Evolutionary conservation across 1,140 invertebrate species (phyloP), one percentile per base, ranked within the genome.

Genomic region (Spodoptera frugiperda): DNA sequence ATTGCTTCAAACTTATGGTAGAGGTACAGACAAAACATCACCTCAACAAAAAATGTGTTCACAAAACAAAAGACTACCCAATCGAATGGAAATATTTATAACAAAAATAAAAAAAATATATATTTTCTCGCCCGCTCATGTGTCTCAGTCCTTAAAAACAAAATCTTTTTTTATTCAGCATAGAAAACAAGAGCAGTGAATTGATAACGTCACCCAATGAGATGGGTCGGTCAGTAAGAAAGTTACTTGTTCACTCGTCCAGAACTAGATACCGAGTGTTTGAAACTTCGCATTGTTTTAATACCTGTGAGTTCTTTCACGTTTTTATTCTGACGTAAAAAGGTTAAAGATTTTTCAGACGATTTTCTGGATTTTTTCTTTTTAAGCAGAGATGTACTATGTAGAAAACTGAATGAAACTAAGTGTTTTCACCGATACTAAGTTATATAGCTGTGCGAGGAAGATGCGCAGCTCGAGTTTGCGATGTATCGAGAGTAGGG

Each of bases 131-230:
- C 12, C 54, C 19, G 3, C 0, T 15, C 59, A 19, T 63, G 59
- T n/a, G 44, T 15, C 33, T 15, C 17, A 14, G 49, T 11, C 65
- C 21, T 68, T 49, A 51, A n/a, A 39, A 39, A 39, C 19, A 2
- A 21, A 33, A 33, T 30, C 48, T 68, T 68, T 73, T 68, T 73
- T 73, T 73, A 73, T 48, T 48, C 19, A 61, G 19, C 25, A 21
- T 11, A 59, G 59, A 61, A 73, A 73, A 73, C 71, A 61, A 61
- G 46, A 49, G 71, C 2, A 48, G 54, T 61, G 19, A 61, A 46
- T 44, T 72, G 71, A 73, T 73, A 73, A 73, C 46, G 71, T 73
- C 71, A 61, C 30, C n/a, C 9, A 55, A 15, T 73, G 71, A 73
- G 49, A 51, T 25, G 71, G 71, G 71, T 73, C 54, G 54, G 39